Evolutionary conservation across 2,888 invertebrate species (phyloP), one percentile per base, ranked within the genome.

Genomic region (Orchesella flavescens): DNA sequence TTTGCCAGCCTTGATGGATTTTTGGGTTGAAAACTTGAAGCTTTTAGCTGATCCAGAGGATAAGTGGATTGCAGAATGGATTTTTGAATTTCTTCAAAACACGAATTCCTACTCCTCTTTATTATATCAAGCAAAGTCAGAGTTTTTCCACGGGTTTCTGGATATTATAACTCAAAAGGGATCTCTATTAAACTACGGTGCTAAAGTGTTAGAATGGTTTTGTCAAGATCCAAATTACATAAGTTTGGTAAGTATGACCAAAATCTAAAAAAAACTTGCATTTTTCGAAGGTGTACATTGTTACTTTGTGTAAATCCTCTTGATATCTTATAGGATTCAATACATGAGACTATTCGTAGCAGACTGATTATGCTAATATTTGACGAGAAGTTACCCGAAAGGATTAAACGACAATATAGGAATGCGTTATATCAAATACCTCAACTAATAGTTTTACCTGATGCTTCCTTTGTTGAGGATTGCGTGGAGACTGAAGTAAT

Each of bases 11-110:
- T 68, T 88, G n/a, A 86, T 87, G 86, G 74, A 86, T 0, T 87
- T 87, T 76, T 88, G 88, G 88, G 71, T 84, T 15, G 69, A 81
- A 15, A 74, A 84, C 55, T 72, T 85, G 23, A 46, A 80, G 13
- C 53, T 34, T 43, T 19, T 77, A 15, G 10, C 61, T 43, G 73
- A 68, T 24, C 63, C 68, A 13, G 61, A 76, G 19, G 46, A 63
- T 1, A 53, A 53, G 17, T 85, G 85, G 84, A 34, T 86, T 9
- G 23, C 80, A 21, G 84, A 85, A 7, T 88, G 88, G 88, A 83
- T 88, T 17, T 77, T 84, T 43, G 84, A 84, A 23, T 88, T 88
- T 85, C 46, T 88, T 10, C 85, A 80, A 79, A 81, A 81, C 24
- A 81, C 86, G 0, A 78, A 83, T 77, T 83, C 86, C 5, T 87